Conservation (phyloP, 2,888 invertebrate genomes). For the Pteria penguin region DNA sequence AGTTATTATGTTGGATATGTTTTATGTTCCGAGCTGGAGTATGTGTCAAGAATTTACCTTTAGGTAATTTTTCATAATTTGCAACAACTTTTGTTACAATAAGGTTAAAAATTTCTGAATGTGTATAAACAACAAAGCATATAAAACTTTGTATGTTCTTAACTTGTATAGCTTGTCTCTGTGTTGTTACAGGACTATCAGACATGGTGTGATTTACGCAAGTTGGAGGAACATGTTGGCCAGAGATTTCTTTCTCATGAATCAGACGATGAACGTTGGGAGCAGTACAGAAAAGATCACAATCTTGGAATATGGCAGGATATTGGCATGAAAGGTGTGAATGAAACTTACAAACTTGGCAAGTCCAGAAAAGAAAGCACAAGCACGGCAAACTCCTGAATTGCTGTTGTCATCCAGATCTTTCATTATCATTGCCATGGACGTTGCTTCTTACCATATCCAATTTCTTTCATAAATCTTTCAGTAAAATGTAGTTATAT, state of each 20-base stretch:
- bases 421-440: no score
- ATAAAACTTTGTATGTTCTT: no score
- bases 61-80: no score
- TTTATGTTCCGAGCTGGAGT: no score
- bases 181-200: conserved; percentile 86
- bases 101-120: no score
- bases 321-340: conserved; percentile 77
- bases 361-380: conserved; percentile 68
- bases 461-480: no score
- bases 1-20: no score
- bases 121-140: no score
- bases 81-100: no score
- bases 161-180: background rate
- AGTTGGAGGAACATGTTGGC: conserved; percentile 88
- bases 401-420: conserved; percentile 25
- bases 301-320: conserved; percentile 78
- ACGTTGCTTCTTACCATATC: no score
- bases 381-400: conserved; percentile 60
- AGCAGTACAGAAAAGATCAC: conserved; percentile 82
- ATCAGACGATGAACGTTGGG: conserved; percentile 95
- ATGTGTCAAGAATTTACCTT: no score
- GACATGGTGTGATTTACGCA: conserved; percentile 96
- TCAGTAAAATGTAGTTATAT: no score
- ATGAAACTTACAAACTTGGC: conserved; percentile 72
- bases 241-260: conserved; percentile 93